These are phyloP conservation scores for Erpobdella octoculata DNA, from an alignment of 2,888 invertebrate genomes.

Conservation along the genomic window DNA sequence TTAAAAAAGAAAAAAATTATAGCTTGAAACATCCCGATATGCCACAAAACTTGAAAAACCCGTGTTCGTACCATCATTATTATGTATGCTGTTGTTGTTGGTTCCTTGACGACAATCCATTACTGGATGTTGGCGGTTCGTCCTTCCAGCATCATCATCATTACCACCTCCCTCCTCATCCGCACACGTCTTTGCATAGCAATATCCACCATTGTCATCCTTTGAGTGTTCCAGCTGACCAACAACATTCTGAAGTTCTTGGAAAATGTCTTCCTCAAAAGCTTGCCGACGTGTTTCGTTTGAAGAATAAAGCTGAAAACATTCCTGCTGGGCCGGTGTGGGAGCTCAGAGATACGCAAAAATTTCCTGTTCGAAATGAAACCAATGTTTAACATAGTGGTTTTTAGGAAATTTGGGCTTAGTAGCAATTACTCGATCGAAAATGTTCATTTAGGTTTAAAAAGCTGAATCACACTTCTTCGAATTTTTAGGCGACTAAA, in stretches of 20 bases:
- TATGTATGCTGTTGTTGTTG: not conserved
- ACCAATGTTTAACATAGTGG: not conserved
- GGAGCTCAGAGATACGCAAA: not conserved
- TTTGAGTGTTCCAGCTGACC: not conserved
- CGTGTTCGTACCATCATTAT: not conserved
- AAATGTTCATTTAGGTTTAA: no score
- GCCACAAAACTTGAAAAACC: no score
- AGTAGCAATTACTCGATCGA: no score
- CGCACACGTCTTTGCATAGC: not conserved
- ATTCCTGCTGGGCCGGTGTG: no score
- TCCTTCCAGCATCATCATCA: conserved; percentile 6
- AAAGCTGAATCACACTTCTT: no score
- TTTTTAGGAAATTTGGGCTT: no score
- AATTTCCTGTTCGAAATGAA: conserved; percentile 4
- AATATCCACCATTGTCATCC: conserved; percentile 4
- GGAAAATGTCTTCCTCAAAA: no score
- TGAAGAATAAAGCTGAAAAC: not conserved
- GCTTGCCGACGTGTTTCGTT: not conserved
- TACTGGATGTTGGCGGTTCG: not conserved
- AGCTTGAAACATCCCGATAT: no score
- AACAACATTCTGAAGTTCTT: no score
- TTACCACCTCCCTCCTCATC: conserved; percentile 2
- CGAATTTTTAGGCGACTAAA: no score
- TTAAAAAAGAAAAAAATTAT: no score
- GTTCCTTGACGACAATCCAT: not conserved